Base-by-base conservation (phyloP, 2,113 vertebrate species). In the Poeciliopsis retropinna region DNA sequence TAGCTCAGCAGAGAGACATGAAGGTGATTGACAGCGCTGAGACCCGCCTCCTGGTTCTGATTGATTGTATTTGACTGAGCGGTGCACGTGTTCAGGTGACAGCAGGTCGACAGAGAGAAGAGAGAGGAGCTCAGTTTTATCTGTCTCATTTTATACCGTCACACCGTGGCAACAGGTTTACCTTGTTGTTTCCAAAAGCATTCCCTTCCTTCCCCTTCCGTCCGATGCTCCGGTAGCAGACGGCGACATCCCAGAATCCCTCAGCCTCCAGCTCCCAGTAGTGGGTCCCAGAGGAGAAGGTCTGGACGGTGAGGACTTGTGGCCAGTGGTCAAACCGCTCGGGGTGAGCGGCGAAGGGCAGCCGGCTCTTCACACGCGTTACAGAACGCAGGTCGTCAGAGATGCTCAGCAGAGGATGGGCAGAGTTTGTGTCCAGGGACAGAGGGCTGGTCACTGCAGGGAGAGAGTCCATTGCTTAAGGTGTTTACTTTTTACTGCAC, bases 251-350 rank as follows among this genome's bases (percentile, higher is more conserved):
- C 93, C 94, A 95, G 88, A 93, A 94, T 64, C 94, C 94, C 70
- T 92, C 89, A 11, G 87, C 87, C 80, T 92, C 91, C 77, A 95
- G 76, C 86, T 94, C 93, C 93, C 93, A 95, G 86, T 94, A 94
- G 75, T 94, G 90, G 3, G 91, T 93, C 62, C 94, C 94, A 12
- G 90, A 87, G 47, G 89, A 85, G 76, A 93, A 83, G 70, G 81
- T 89, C 84, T 94, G 92, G 60, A 72, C 27, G 0, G 91, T 77
- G 63, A 94, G 87, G 70, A 95, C 91, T 79, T 95, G 93, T 0
- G 93, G 88, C 93, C 93, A 95, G 89, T 95, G 93, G 84, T 94
- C 93, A 1, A 95, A 94, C 10, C 93, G 92, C 28, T 94, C 91
- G 0, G 87, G 82, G 70, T 92, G 93, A 54, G 84, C 64, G 0